Evolutionary conservation across 2,888 invertebrate genomes (phyloP).

Genomic region (Operophtera brumata): DNA sequence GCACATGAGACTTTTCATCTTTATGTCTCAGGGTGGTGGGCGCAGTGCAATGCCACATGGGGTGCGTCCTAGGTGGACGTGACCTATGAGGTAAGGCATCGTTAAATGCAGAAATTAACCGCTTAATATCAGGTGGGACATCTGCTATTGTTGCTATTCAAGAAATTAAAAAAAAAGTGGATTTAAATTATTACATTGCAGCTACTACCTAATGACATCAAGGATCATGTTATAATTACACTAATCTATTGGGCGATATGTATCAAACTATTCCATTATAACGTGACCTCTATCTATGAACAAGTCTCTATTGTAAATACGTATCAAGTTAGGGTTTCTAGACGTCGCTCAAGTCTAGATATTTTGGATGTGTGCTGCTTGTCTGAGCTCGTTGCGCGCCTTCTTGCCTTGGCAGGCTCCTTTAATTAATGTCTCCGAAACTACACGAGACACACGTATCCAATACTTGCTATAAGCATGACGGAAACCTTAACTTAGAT

Average conservation of each 20-base stretch:
- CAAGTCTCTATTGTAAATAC: constrained; percentile 30
- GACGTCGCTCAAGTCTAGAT: constrained; percentile 44
- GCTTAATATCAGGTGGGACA: no score
- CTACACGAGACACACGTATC: constrained; percentile 57
- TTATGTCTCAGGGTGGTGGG: no score
- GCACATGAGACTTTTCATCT: no score
- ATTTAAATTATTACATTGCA: no score
- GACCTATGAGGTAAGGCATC: no score
- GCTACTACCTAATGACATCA: not conserved
- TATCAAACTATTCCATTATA: constrained; percentile 48
- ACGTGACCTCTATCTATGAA: constrained; percentile 35
- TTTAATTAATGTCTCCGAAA: constrained; percentile 74
- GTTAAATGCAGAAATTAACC: no score
- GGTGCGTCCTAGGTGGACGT: no score
- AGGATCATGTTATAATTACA: constrained; percentile 60
- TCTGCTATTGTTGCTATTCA: no score
- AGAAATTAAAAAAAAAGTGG: no score
- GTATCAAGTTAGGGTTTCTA: constrained; percentile 31
- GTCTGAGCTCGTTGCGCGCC: constrained; percentile 67
- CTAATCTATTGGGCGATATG: constrained; percentile 62
- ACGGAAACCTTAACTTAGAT: constrained; percentile 53
- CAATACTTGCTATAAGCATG: constrained; percentile 55
- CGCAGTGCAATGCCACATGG: no score
- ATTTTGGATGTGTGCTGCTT: constrained; percentile 57
- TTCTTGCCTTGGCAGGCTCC: constrained; percentile 73